Evolutionary conservation across 1,140 invertebrate species (phyloP).

Genomic region (Drosophila pallidifrons): DNA sequence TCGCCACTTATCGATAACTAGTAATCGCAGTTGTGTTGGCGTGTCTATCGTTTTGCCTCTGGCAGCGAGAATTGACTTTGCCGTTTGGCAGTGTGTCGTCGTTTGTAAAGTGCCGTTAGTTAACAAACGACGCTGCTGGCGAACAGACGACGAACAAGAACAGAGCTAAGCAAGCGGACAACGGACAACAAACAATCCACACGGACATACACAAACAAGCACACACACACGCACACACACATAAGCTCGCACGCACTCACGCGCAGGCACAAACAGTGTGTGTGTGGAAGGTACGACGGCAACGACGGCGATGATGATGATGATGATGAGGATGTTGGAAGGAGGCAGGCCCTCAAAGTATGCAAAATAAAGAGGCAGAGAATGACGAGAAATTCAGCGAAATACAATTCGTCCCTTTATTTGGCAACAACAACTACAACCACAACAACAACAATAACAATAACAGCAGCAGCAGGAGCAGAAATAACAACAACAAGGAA

Average conservation of each 20-base stretch:
- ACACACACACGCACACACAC: neutral
- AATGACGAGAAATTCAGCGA: constrained; percentile 22
- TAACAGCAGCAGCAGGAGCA: too few relatives aligned
- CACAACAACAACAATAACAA: neutral
- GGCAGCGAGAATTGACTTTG: constrained; percentile 9
- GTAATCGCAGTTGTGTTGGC: neutral
- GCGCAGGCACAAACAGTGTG: constrained; percentile 1
- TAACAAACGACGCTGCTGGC: constrained; percentile 48
- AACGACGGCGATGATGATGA: too few relatives aligned
- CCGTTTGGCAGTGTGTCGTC: neutral
- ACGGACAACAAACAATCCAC: neutral
- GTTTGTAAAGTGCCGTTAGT: constrained; percentile 44
- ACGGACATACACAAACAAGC: neutral
- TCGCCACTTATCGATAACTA: neutral
- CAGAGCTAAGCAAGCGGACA: constrained; percentile 15
- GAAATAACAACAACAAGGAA: too few relatives aligned
- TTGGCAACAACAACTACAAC: constrained; percentile 32
- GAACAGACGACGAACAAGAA: constrained; percentile 38
- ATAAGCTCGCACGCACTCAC: neutral
- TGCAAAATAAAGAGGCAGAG: constrained; percentile 40
- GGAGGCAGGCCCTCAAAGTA: constrained; percentile 37
- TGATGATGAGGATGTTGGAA: neutral
- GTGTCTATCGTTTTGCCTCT: neutral
- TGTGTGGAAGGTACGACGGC: constrained; percentile 12
- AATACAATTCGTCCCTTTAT: constrained; percentile 29